Evolutionary conservation across 2,888 invertebrate genomes (phyloP), one percentile per base, ranked within the genome.

Genomic region (Pediacus dermestoides): DNA sequence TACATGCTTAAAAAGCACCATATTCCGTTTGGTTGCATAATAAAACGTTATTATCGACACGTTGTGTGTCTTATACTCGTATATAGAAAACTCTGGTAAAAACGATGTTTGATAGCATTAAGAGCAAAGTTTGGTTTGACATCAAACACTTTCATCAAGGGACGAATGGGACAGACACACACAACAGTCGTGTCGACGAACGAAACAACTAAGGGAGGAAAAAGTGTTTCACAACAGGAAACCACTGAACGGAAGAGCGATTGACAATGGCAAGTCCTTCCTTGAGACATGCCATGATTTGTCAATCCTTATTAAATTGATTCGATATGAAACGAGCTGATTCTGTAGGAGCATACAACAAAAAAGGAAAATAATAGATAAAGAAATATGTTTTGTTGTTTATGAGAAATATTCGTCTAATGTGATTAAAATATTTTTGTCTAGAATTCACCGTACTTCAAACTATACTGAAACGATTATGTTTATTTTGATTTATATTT

Each of bases 91-190:
- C 28, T 28, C 11, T 28, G 28, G 35, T 33, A 46, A 48, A 46
- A 49, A 47, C 28, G 28, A 43, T 44, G 50, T 37, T 48, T 44
- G 48, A 48, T 46, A 52, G 46, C 51, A 53, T 55, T 55, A 58
- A 61, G 56, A 58, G 59, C 54, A 55, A 60, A 60, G 60, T 60
- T 60, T 52, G 39, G 21, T 55, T 57, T 50, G 55, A 55, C 57
- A 57, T 48, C 48, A 42, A 55, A 52, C 48, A 52, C 53, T 55
- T 54, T 53, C 44, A 50, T 49, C 40, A 48, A 46, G 46, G 30
- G 39, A 44, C 31, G 33, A 39, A 42, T 34, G 34, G 37, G 33
- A 43, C 34, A 48, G 44, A 46, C 39, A 44, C 37, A 44, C 40
- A 47, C 46, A 51, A 48, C 49, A 45, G 46, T 35, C 47, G 41